Evolutionary conservation across 2,888 invertebrate genomes (phyloP).

Genomic region (Anorthoa munda): DNA sequence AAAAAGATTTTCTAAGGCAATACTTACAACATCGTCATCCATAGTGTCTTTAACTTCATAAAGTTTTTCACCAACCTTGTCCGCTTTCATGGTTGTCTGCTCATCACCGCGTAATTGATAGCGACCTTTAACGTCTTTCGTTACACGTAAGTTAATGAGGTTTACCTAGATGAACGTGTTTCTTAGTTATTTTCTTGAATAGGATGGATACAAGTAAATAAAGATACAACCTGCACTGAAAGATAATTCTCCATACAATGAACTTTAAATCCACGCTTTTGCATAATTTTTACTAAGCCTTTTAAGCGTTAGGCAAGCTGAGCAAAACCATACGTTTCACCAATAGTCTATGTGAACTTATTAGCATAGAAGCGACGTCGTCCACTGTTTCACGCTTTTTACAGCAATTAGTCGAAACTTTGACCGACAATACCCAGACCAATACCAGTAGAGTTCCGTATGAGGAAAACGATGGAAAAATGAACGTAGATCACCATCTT

Average conservation of each 20-base stretch:
- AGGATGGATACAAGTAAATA: no score
- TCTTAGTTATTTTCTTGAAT: slow-evolving; percentile 13
- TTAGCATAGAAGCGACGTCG: slow-evolving; percentile 53
- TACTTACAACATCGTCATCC: neutral
- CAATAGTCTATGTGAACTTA: slow-evolving; percentile 39
- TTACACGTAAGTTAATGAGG: slow-evolving; percentile 45
- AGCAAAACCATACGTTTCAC: slow-evolving; percentile 22
- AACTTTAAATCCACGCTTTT: neutral
- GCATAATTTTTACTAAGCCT: slow-evolving; percentile 10
- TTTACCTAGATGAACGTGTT: slow-evolving; percentile 1
- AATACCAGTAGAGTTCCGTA: slow-evolving; percentile 40
- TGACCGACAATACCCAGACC: slow-evolving; percentile 41
- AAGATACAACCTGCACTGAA: neutral
- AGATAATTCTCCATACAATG: neutral
- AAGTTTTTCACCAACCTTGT: slow-evolving; percentile 65
- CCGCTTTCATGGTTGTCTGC: slow-evolving; percentile 70
- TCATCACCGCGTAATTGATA: slow-evolving; percentile 68
- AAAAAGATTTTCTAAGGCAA: neutral
- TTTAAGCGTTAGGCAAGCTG: slow-evolving; percentile 15
- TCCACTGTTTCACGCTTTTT: slow-evolving; percentile 60
- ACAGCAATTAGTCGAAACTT: slow-evolving; percentile 55
- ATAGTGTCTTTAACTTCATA: slow-evolving; percentile 4
- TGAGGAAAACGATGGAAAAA: slow-evolving; percentile 34
- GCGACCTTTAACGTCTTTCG: slow-evolving; percentile 70
- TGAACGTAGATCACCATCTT: slow-evolving; percentile 1